These are phyloP conservation scores for Dendrophyllia cribrosa DNA, from an alignment of 64 coral and sea anemone species.

Conservation along the genomic window DNA sequence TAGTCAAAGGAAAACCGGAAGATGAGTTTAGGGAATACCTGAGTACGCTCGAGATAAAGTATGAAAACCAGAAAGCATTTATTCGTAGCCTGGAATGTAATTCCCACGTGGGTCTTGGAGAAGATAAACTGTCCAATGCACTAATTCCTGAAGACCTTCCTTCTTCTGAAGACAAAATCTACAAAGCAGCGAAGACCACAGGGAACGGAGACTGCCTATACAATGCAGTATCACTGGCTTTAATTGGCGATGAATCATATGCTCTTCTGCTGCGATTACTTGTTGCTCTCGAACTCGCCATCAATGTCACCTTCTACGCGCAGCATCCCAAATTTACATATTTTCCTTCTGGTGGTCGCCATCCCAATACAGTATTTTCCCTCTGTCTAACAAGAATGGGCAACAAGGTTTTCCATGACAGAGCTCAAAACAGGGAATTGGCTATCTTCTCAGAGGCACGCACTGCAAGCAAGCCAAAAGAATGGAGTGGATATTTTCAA, in stretches of 20 bases:
- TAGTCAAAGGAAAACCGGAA: no score
- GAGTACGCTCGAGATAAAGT: not conserved
- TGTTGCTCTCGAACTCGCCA: not conserved
- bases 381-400: slow-evolving; percentile 8
- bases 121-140: not conserved
- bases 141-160: not conserved
- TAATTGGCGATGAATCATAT: no score
- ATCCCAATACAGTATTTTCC: slow-evolving; percentile 14
- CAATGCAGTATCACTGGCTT: no score
- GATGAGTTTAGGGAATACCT: no score
- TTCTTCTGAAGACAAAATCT: not conserved
- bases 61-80: not conserved
- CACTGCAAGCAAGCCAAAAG: not conserved
- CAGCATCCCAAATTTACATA: slow-evolving; percentile 28
- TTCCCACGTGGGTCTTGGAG: not conserved
- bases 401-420: not conserved
- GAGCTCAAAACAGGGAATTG: not conserved
- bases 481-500: slow-evolving; percentile 24
- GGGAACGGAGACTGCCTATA: no score
- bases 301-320: not conserved
- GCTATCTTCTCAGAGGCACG: not conserved
- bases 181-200: not conserved
- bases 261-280: no score
- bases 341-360: slow-evolving; percentile 11
- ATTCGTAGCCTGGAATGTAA: slow-evolving; percentile 2